These are phyloP conservation scores for Catalaphyllia jardinei DNA, from an alignment of 64 coral and sea anemone species.

Conservation along the genomic window DNA sequence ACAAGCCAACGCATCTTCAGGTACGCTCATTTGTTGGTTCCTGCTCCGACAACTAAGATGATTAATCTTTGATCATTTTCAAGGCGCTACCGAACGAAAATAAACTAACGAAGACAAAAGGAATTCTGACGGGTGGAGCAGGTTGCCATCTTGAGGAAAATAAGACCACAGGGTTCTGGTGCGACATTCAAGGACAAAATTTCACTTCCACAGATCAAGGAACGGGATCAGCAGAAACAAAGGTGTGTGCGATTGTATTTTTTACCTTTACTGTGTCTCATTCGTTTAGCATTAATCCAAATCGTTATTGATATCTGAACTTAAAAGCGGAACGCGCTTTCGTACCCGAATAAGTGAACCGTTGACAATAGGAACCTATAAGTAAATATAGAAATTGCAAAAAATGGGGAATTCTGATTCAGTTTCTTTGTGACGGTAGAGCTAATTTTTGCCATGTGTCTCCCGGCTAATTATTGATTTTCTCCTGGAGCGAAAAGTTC, in stretches of 20 bases:
- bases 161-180: background rate
- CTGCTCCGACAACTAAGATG: background rate
- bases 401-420: too few relatives aligned
- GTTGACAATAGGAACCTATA: too few relatives aligned
- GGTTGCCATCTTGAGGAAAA: constrained; percentile 3
- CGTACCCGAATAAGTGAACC: too few relatives aligned
- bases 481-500: too few relatives aligned
- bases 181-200: background rate
- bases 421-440: too few relatives aligned
- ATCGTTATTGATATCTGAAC: too few relatives aligned
- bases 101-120: background rate
- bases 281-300: too few relatives aligned
- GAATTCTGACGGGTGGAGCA: constrained; percentile 2
- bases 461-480: too few relatives aligned
- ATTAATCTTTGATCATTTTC: constrained; percentile 42
- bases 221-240: background rate
- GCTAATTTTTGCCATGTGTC: too few relatives aligned
- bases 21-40: background rate
- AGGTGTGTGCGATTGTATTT: background rate
- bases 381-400: too few relatives aligned
- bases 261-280: background rate
- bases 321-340: too few relatives aligned
- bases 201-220: background rate
- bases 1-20: background rate
- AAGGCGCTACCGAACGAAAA: constrained; percentile 19